phyloP scores from a whole-genome alignment of 2,888 invertebrate species.

The Caenorhabditis parvicauda region DNA sequence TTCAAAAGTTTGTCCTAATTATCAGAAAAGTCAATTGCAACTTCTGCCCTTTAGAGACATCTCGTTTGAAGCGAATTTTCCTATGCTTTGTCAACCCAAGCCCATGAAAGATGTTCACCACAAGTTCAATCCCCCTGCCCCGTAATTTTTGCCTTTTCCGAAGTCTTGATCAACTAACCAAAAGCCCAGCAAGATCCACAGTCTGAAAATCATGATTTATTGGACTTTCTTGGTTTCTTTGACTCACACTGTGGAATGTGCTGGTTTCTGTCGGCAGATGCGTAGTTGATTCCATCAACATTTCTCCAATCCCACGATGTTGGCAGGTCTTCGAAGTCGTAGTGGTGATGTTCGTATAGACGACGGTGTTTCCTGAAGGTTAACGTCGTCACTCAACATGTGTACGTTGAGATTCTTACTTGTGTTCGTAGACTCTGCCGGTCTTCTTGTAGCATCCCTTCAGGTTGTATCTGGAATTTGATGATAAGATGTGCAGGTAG shows the following conservation, averaged over 20 bases:
- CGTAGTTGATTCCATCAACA: conserved; percentile 65
- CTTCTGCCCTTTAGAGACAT: too few species aligned
- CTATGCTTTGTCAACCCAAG: too few species aligned
- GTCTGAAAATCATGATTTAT: conserved; percentile 57
- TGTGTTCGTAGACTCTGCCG: conserved; percentile 37
- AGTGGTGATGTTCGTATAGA: conserved; percentile 47
- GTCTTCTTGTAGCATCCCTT: conserved; percentile 52
- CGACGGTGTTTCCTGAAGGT: conserved; percentile 42
- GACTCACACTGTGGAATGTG: conserved; percentile 64
- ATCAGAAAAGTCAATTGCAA: too few species aligned
- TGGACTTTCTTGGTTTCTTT: conserved; percentile 35
- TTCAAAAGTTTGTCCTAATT: too few species aligned
- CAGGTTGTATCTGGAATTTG: conserved; percentile 50
- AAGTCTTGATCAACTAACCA: conserved; percentile 54
- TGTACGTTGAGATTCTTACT: conserved; percentile 17
- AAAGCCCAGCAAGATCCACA: conserved; percentile 68
- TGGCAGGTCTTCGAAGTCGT: conserved; percentile 60
- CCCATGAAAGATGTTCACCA: too few species aligned
- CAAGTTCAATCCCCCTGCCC: background rate
- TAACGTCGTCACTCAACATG: too few species aligned
- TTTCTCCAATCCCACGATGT: conserved; percentile 66
- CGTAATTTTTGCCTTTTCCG: background rate
- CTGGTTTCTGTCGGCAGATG: conserved; percentile 66
- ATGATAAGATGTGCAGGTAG: too few species aligned
- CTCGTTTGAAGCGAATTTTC: too few species aligned